Evolutionary conservation across 2,797 vertebrate genomes (phyloP), one percentile per base, ranked within the genome.

Genomic region (Xenops minutus): DNA sequence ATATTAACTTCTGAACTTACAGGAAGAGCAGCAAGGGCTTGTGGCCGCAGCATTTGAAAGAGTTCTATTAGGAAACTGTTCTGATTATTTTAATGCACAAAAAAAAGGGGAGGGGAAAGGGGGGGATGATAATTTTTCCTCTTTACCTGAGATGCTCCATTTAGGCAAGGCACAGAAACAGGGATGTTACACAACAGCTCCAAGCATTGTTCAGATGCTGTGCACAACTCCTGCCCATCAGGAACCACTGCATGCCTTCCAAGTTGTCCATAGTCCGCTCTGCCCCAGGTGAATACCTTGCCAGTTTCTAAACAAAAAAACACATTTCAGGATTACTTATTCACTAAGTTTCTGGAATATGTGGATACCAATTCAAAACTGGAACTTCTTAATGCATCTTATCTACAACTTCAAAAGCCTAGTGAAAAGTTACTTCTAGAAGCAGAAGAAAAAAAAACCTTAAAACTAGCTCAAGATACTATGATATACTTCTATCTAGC

Each of bases 241-340:
- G 56, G 48, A 88, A 89, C 51, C 46, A 91, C 89, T 9, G 34
- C 1, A 2, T 21, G 94, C 88, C 97, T 98, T 76, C 99, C 99
- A 67, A 99, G 98, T 88, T 99, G 99, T 90, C 99, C 99, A 4
- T 99, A 99, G 97, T 98, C 97, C 3, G 96, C 98, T 98, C 99
- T 98, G 83, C 99, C 99, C 99, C 99, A 99, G 16, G 99, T 98
- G 89, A 99, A 99, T 63, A 99, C 98, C 91, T 98, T 98, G 34
- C 98, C 98, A 61, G 97, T 98, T 95, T 98, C 99, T 99, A 95
- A 97, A 98, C 54, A 92, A 26, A 97, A 97, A 94, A 95, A 84
- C 30, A 95, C n/a, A 94, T 76, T 86, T 79, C 27, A 59, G 32
- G 17, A 91, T 73, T 59, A 91, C 20, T 89, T 67, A 66, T 44